Conservation (phyloP, 2,888 invertebrate genomes). For the Lycia hirtaria region DNA sequence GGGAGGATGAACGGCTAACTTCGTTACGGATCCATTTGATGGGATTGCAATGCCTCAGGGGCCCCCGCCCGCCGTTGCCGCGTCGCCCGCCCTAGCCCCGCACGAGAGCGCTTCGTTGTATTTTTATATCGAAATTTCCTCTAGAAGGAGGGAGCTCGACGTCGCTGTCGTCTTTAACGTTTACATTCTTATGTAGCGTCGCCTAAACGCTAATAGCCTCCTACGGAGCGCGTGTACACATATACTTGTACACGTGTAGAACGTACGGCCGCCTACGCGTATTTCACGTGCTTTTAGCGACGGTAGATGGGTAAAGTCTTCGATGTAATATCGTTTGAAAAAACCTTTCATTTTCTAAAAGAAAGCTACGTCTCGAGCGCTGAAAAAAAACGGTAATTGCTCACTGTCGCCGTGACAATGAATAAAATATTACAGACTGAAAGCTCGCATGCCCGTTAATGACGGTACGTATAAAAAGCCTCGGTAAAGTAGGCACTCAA, state of each 20-base stretch:
- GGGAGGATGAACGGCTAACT: conserved; percentile 88
- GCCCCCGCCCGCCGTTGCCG: conserved; percentile 63
- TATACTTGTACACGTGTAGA: conserved; percentile 35
- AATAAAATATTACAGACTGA: conserved; percentile 63
- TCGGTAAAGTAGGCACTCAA: conserved; percentile 38
- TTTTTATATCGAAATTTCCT: conserved; percentile 86
- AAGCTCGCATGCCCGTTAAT: conserved; percentile 44
- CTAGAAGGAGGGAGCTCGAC: conserved; percentile 75
- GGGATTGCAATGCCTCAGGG: conserved; percentile 88
- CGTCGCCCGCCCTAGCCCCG: conserved; percentile 51
- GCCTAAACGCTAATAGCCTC: conserved; percentile 82
- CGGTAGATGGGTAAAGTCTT: conserved; percentile 64
- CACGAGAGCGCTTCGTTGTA: conserved; percentile 71
- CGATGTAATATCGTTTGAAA: conserved; percentile 70
- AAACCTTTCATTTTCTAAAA: conserved; percentile 75
- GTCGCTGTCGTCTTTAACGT: conserved; percentile 83
- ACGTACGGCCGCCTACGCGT: conserved; percentile 55
- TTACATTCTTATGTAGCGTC: conserved; percentile 85
- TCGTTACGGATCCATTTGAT: conserved; percentile 93
- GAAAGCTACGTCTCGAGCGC: conserved; percentile 61
- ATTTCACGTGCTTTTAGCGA: conserved; percentile 77
- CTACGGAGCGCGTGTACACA: conserved; percentile 68
- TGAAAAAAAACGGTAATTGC: conserved; percentile 67
- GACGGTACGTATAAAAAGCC: conserved; percentile 36
- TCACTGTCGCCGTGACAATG: conserved; percentile 53